Base-by-base conservation (phyloP, 2,888 invertebrate genomes). In the Cosmia trapezina region DNA sequence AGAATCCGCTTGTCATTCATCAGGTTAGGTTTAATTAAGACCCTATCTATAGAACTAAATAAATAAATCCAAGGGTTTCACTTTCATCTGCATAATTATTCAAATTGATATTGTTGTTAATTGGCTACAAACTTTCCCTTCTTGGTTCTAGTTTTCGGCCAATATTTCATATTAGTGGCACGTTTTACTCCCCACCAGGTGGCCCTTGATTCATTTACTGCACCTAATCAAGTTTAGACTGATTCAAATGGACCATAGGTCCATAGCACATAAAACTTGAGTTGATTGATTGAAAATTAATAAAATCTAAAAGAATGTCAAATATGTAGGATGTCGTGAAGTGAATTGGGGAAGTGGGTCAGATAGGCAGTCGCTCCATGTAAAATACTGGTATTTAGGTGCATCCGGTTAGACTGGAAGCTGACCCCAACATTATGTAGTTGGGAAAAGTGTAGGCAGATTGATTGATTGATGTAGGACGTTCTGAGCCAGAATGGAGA, bases 81-180 rank as follows among this genome's bases (percentile, higher is more conserved):
- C 84, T 60, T 62, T 62, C 63, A 72, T 83, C 12, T 73, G n/a
- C 69, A 76, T 76, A 66, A 66, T 75, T 71, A 83, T 83, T 81
- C 76, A 71, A 78, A 73, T 84, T 67, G 28, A 69, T 70, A 72
- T 61, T 67, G 19, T 67, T 51, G 60, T 51, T 67, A 75, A 78
- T 70, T 76, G 12, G 43, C 45, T 51, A n/a, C 33, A 57, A 76
- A 68, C 53, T 59, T 63, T 73, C 19, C 11, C 1, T 66, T 57
- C 22, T 37, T 22, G 47, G 43, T 56, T 64, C 2, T 53, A 57
- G 59, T 73, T 78, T 66, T 43, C 53, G 64, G 43, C 53, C 37
- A 61, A 47, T 59, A 64, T 65, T 79, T 63, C 17, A 79, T 54
- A 59, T 49, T 43, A 3, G n/a, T 12, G 41, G 2, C 12, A 28